Evolutionary conservation across 2,888 invertebrate genomes (phyloP).

Genomic region (Pilophorus perplexus): DNA sequence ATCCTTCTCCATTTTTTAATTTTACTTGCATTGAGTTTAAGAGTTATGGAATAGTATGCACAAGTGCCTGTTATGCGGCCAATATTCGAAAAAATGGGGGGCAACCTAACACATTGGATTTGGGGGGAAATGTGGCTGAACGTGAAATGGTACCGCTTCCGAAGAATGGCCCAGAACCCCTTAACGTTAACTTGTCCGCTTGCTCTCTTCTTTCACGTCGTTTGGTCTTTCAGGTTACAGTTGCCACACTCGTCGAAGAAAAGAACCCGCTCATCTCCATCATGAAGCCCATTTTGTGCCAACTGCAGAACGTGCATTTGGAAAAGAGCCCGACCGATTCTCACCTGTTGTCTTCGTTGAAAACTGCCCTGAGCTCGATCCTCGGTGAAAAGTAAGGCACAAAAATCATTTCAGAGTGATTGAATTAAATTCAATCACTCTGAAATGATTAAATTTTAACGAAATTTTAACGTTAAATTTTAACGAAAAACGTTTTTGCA

Average conservation of each 20-base stretch:
- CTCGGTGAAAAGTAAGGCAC: conserved; percentile 40
- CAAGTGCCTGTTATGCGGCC: no score
- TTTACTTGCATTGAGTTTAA: no score
- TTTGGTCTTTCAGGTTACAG: conserved; percentile 54
- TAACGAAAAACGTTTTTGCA: conserved; percentile 47
- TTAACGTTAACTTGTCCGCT: background rate
- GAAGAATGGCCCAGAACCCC: no score
- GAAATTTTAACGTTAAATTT: background rate
- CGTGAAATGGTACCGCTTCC: no score
- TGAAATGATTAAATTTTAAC: background rate
- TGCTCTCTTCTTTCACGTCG: background rate
- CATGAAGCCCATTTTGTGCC: conserved; percentile 56
- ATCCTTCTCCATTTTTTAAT: no score
- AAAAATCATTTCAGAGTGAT: no score
- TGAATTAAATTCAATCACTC: background rate
- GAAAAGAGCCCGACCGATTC: conserved; percentile 51
- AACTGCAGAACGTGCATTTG: conserved; percentile 55
- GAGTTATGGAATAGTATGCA: no score
- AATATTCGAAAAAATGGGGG: no score
- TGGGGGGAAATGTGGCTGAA: no score
- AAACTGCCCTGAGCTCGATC: conserved; percentile 28
- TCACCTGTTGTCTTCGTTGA: conserved; percentile 29
- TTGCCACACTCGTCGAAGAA: conserved; percentile 56
- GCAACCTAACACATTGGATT: no score
- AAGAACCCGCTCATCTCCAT: conserved; percentile 56